Evolutionary conservation across 2,888 invertebrate genomes (phyloP), one percentile per base, ranked within the genome.

Genomic region (Conomelus anceps): DNA sequence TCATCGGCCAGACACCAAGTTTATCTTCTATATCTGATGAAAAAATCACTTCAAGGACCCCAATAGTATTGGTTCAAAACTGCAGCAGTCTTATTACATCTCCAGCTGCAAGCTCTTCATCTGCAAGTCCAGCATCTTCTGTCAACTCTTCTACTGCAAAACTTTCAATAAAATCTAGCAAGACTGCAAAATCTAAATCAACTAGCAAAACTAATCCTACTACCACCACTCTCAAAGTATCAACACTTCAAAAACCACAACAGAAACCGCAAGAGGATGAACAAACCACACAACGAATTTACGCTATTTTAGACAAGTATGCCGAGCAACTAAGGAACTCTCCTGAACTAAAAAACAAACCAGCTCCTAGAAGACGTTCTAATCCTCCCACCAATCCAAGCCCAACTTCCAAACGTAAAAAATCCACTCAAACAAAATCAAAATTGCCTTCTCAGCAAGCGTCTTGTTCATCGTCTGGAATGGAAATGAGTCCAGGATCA

Each of bases 191-290:
- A 87, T 85, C 91, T 22, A 92, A 91, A 88, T 90, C 91, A 63
- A 89, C 91, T 29, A 93, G 94, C 0, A 95, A 95, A 92, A 94
- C 95, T 0, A 94, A 94, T 20, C 93, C 93, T 0, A 92, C 92
- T 7, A 91, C 92, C 17, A 91, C 92, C 91, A 94, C 95, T 1
- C 93, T 96, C 23, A 96, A 96, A 93, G 93, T 96, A 0, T 95
- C 96, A 34, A 95, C 96, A 3, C 94, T 96, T 29, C 95, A 96
- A 6, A 95, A 95, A 92, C 95, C 95, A 3, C 94, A 95, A 90
- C 96, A 96, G 91, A 97, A 97, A 92, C 96, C 96, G 0, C 95
- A 96, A 91, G 97, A 97, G 93, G 97, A 97, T 92, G 97, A 97
- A 92, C 96, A 96, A 92, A 97, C 97, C 0, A 96, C 96, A 0